Evolutionary conservation across 2,797 vertebrate species (phyloP).

Genomic region (Onychomys leucogaster): DNA sequence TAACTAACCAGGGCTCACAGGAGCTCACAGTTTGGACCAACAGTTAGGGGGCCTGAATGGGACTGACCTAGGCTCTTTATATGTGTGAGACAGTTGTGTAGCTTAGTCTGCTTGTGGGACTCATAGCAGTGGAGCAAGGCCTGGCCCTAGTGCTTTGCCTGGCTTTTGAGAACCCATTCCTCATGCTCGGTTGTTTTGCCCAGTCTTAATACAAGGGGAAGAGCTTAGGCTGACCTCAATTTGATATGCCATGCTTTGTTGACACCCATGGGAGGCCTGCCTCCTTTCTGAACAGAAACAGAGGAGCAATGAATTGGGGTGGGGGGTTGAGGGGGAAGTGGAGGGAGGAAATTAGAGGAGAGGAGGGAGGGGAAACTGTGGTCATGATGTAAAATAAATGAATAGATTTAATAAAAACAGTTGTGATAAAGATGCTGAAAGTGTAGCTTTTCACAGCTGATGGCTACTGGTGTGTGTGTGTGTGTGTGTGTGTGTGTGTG

Average conservation of each 20-base stretch:
- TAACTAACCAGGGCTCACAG: neutral
- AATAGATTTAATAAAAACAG: too few relatives aligned
- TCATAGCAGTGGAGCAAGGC: neutral
- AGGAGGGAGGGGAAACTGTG: too few relatives aligned
- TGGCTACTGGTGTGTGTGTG: neutral
- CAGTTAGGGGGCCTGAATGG: too few relatives aligned
- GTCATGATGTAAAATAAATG: too few relatives aligned
- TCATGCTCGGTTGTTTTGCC: neutral
- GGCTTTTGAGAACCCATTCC: neutral
- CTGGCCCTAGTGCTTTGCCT: neutral
- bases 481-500: too few relatives aligned
- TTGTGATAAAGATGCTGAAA: neutral
- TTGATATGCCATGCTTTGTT: neutral
- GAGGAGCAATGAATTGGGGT: neutral
- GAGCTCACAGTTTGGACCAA: neutral
- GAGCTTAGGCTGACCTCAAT: neutral
- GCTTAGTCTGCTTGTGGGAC: neutral
- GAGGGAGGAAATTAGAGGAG: neutral
- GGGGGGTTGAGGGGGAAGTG: neutral
- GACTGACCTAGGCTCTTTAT: neutral
- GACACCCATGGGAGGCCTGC: neutral
- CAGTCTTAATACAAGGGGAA: neutral
- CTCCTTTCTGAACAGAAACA: neutral
- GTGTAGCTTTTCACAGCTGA: neutral
- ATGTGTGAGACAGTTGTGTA: neutral